phyloP scores from a whole-genome alignment of 2,797 vertebrate genomes.

The Mus spretus region DNA sequence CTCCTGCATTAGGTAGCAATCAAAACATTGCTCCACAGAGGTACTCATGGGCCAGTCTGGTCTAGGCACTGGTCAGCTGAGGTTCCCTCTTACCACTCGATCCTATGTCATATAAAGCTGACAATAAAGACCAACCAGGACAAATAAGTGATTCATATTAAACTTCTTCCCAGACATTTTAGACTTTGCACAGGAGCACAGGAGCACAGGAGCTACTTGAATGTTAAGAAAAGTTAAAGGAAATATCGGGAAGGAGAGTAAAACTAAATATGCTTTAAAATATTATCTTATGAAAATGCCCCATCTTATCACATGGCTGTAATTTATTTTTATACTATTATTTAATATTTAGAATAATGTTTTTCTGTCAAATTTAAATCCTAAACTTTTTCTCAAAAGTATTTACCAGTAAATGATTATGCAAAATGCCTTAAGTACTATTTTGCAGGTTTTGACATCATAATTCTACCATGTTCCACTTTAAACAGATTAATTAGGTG shows the following conservation, averaged over 20 bases:
- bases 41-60: not conserved
- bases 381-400: constrained; percentile 3
- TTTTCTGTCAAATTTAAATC: constrained; percentile 60
- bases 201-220: not conserved
- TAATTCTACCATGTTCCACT: not conserved
- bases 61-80: not conserved
- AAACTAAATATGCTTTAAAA: constrained; percentile 64
- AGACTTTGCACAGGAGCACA: not conserved
- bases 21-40: not conserved
- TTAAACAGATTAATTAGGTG: constrained; percentile 55
- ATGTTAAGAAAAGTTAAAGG: constrained; percentile 21
- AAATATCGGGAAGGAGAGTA: constrained; percentile 60
- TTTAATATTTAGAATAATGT: not conserved
- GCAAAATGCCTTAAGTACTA: constrained; percentile 15
- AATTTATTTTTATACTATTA: not conserved
- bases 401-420: constrained; percentile 34
- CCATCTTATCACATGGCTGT: not conserved
- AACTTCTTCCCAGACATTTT: constrained; percentile 46
- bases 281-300: constrained; percentile 52
- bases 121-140: not conserved
- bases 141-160: not conserved
- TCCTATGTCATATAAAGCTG: not conserved
- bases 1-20: not conserved
- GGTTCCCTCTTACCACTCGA: not conserved
- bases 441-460: constrained; percentile 38